phyloP scores from a whole-genome alignment of 2,113 vertebrate genomes.

The Xyrauchen texanus region DNA sequence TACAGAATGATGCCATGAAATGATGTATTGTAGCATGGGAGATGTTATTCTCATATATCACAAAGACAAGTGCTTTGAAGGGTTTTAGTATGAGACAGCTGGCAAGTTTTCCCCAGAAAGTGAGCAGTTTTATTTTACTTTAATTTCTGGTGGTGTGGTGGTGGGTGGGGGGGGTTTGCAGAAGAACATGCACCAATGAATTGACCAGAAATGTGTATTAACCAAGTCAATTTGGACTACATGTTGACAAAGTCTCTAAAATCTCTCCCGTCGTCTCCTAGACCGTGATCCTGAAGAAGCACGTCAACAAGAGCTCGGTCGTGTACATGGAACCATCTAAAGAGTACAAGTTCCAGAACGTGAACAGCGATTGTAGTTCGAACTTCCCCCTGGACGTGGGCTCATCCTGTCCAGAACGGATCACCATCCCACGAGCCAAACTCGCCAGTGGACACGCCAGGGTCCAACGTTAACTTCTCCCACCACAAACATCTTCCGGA shows the following conservation, averaged over 20 bases:
- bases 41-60: constrained; percentile 27
- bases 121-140: too few species aligned
- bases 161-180: too few species aligned
- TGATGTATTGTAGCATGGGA: constrained; percentile 33
- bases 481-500: constrained; percentile 15
- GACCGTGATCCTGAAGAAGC: constrained; percentile 80
- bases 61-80: too few species aligned
- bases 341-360: constrained; percentile 76
- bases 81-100: too few species aligned
- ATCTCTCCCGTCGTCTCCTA: constrained; percentile 43
- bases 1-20: constrained; percentile 21
- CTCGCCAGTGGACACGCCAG: constrained; percentile 68
- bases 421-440: constrained; percentile 78
- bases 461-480: constrained; percentile 62
- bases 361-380: constrained; percentile 74
- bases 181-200: too few species aligned
- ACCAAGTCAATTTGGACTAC: background rate
- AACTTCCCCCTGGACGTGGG: constrained; percentile 70
- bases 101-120: too few species aligned
- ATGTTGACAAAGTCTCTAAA: constrained; percentile 9
- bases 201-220: too few species aligned
- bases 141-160: too few species aligned
- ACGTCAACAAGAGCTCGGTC: constrained; percentile 77
- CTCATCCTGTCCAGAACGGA: constrained; percentile 59
- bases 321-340: constrained; percentile 79